A percentile compares a stretch with the other conserved stretches of the same genome.
Evolutionary conservation across 2,888 invertebrate genomes (phyloP).

Genomic region (Chymomyza caudatula): DNA sequence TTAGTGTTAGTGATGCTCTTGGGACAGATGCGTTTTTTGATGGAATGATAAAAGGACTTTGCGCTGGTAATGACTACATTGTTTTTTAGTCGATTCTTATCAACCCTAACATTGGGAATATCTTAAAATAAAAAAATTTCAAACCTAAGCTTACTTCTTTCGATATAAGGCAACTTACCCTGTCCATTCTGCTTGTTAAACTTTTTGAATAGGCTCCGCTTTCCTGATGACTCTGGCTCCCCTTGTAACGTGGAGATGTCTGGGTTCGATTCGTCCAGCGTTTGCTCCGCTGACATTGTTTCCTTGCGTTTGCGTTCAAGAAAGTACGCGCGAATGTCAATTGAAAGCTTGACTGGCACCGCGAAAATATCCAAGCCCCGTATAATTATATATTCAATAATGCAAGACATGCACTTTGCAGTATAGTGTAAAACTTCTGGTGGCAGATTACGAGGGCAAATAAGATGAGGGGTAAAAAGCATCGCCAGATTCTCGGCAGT

Average conservation of each 20-base stretch:
- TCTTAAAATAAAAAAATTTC: conserved; percentile 77
- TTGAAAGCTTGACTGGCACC: conserved; percentile 86
- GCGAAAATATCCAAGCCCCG: conserved; percentile 85
- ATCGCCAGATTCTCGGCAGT: conserved; percentile 92
- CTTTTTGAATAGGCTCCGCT: conserved; percentile 89
- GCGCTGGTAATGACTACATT: conserved; percentile 79
- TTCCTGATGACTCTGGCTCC: conserved; percentile 93
- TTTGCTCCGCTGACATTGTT: conserved; percentile 81
- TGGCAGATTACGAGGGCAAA: conserved; percentile 92
- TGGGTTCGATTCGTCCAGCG: conserved; percentile 78
- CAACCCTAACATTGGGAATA: conserved; percentile 83
- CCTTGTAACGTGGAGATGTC: conserved; percentile 88
- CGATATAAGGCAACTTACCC: conserved; percentile 76
- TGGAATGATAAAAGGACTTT: conserved; percentile 88
- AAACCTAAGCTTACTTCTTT: neutral
- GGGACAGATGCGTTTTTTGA: conserved; percentile 91
- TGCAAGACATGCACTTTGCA: conserved; percentile 86
- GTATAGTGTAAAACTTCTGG: conserved; percentile 90
- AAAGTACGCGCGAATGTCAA: conserved; percentile 88
- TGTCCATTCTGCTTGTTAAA: conserved; percentile 93
- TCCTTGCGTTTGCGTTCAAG: conserved; percentile 83
- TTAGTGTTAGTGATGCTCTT: conserved; percentile 80
- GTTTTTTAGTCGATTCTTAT: conserved; percentile 80
- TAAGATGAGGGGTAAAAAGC: conserved; percentile 92
- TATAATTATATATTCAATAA: conserved; percentile 92